A percentile compares a stretch with the other conserved stretches of the same genome.
These are phyloP conservation scores for Lamellibrachia luymesi DNA, from an alignment of 1,140 invertebrate species.

Conservation along the genomic window DNA sequence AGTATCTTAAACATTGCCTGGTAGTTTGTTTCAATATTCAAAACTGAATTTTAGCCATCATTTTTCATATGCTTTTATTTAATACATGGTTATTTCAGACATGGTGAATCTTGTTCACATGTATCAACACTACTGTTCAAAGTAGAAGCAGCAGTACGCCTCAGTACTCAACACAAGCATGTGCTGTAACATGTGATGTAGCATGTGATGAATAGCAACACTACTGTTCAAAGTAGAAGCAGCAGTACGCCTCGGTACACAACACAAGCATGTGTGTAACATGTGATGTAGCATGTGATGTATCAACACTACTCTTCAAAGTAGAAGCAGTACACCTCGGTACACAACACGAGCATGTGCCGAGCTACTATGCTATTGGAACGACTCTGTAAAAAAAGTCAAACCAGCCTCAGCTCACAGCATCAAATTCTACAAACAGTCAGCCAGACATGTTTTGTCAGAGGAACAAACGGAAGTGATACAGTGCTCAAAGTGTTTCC, in stretches of 20 bases:
- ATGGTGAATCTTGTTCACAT: constrained; percentile 27
- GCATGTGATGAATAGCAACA: neutral
- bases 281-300: too few relatives aligned
- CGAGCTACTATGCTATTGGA: constrained; percentile 24
- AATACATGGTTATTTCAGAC: constrained; percentile 25
- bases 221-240: too few relatives aligned
- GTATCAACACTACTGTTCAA: neutral
- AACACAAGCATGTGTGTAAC: too few relatives aligned
- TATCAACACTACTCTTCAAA: too few relatives aligned
- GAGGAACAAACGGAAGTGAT: neutral
- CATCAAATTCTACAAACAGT: constrained; percentile 28
- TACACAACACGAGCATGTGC: neutral
- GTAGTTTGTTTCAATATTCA: constrained; percentile 1
- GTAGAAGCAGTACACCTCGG: too few relatives aligned
- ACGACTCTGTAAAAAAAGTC: constrained; percentile 31
- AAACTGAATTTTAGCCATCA: neutral
- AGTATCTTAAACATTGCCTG: too few relatives aligned
- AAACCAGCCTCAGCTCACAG: constrained; percentile 19
- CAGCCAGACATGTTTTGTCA: neutral
- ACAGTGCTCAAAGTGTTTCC: neutral
- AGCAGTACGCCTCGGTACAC: too few relatives aligned
- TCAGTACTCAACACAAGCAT: too few relatives aligned
- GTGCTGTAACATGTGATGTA: too few relatives aligned
- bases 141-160: too few relatives aligned
- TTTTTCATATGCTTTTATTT: neutral